Conservation (phyloP, 2,888 invertebrate genomes). For the Teleiodes luculella region DNA sequence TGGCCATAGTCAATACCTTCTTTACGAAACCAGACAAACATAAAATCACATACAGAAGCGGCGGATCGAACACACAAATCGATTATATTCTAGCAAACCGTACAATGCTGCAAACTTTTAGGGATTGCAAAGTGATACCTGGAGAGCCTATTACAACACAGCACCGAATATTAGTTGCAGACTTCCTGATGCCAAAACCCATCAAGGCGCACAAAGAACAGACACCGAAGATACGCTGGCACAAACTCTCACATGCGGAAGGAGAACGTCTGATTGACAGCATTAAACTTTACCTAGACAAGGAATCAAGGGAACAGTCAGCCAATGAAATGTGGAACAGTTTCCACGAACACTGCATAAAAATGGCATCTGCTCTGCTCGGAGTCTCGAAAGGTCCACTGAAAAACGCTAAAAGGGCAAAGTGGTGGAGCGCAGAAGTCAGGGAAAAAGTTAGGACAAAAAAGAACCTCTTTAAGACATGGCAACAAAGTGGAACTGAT, state of each 20-base stretch:
- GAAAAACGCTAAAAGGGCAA: neutral
- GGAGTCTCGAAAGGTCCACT: neutral
- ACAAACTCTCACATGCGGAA: neutral
- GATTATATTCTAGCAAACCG: neutral
- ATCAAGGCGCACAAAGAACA: neutral
- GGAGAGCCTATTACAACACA: neutral
- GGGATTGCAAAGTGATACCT: neutral
- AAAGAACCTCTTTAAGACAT: neutral
- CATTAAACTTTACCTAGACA: too few species aligned
- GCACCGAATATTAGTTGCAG: neutral
- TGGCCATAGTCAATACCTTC: neutral
- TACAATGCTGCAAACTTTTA: neutral
- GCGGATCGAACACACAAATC: neutral
- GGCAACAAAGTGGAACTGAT: neutral
- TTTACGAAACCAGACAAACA: neutral
- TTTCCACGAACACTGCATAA: too few species aligned
- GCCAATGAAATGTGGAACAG: neutral
- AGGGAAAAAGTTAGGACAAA: neutral
- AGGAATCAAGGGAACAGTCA: too few species aligned
- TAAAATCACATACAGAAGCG: constrained; percentile 3
- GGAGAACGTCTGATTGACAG: neutral
- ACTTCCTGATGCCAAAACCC: neutral
- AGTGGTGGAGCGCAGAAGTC: neutral
- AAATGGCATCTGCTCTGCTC: neutral
- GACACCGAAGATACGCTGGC: neutral